A percentile compares a stretch with the other conserved stretches of the same genome.
These are phyloP conservation scores for Heliconius nattereri DNA, from an alignment of 1,140 invertebrate species.

Conservation along the genomic window DNA sequence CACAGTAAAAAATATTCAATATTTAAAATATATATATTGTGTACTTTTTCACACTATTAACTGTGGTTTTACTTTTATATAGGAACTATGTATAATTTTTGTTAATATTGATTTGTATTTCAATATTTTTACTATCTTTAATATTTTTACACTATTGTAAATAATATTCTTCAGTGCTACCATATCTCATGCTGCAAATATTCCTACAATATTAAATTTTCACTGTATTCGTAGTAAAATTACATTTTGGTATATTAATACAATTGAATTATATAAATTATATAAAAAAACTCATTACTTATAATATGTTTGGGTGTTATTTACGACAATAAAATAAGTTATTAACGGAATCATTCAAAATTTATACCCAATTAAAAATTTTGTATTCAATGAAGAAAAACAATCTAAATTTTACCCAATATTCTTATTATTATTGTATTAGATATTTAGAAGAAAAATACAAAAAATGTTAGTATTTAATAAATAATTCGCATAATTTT, in stretches of 20 bases:
- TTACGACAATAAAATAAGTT: slow-evolving; percentile 37
- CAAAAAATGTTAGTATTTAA: slow-evolving; percentile 39
- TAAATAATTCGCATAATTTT: slow-evolving; percentile 64
- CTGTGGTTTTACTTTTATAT: not conserved
- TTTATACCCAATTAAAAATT: slow-evolving; percentile 43
- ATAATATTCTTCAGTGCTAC: not conserved
- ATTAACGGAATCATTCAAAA: slow-evolving; percentile 19
- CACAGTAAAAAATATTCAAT: not conserved
- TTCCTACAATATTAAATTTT: slow-evolving; percentile 10
- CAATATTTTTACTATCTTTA: not conserved
- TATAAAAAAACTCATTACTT: not conserved
- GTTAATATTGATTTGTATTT: not conserved
- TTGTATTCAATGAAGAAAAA: slow-evolving; percentile 35
- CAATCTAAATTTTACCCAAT: slow-evolving; percentile 33
- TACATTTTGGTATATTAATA: not conserved
- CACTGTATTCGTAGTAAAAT: not conserved
- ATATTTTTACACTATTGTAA: not conserved
- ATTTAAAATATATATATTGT: not conserved
- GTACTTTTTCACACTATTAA: not conserved
- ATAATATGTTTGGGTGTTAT: slow-evolving; percentile 32
- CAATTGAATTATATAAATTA: not conserved
- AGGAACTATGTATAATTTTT: not conserved
- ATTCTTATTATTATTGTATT: slow-evolving; percentile 19
- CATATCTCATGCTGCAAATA: slow-evolving; percentile 7
- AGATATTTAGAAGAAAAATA: slow-evolving; percentile 19